Evolutionary conservation across 1,140 invertebrate genomes (phyloP), one percentile per base, ranked within the genome.

Genomic region (Schmidtea mediterranea): DNA sequence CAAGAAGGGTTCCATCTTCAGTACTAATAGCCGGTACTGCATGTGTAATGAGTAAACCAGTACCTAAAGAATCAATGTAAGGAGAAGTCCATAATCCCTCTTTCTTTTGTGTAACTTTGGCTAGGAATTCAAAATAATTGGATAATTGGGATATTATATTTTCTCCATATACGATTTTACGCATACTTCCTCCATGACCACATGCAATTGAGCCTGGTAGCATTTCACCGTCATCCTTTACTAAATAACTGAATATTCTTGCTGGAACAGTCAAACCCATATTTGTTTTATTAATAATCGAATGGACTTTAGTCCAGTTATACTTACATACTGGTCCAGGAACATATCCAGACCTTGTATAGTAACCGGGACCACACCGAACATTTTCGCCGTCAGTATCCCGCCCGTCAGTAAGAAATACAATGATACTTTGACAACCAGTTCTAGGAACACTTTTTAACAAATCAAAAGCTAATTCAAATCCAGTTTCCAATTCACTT

Each of bases 351-450:
- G 62, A 65, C 16, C 66, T 56, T 18, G 64, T 67, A 49, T 67
- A 68, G 49, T 68, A 66, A 8, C 66, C 66, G 54, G 65, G 65
- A 9, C 65, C 66, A 60, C 66, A 68, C 37, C 66, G 52, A n/a
- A 67, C 62, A 51, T 60, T 56, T 51, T 68, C 66, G 16, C 63
- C 63, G 55, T 68, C 66, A 13, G 62, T 66, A 49, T 67, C 66
- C 46, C 59, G 55, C 2, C 66, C 66, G 52, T 68, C 66, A 15
- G 66, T 68, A 23, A 61, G 61, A 56, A 67, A 66, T 6, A 68
- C 57, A 41, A 68, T 62, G 19, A 67, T 54, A 22, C 62, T 61
- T 51, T 67, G 66, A 54, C 66, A 68, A 1, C 64, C 65, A 21
- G 66, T 65, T 39, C 59, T 54, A 2, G 60, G 57, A 40, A 55